Percentiles rank a stretch among this genome's conserved stretches.
phyloP scores from a whole-genome alignment of 2,888 invertebrate species.

The Orthonevra nobilis region DNA sequence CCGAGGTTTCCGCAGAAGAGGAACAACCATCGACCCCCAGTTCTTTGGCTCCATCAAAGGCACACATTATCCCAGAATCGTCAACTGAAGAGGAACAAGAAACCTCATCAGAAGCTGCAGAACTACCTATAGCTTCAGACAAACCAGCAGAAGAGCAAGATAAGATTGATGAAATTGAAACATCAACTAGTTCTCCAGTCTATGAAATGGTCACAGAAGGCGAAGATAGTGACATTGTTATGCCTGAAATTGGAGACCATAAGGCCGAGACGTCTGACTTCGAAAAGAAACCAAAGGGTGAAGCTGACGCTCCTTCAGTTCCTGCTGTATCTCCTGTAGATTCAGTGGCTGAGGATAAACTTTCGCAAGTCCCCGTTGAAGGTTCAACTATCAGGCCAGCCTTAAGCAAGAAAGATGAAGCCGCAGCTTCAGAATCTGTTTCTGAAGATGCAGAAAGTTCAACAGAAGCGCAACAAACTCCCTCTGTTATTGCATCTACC shows the following conservation, averaged over 20 bases:
- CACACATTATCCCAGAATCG: slow-evolving; percentile 19
- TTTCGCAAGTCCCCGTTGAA: no score
- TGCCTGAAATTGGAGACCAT: slow-evolving; percentile 54
- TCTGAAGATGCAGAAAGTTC: slow-evolving; percentile 30
- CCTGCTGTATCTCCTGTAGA: slow-evolving; percentile 16
- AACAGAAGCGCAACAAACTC: no score
- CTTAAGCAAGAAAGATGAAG: slow-evolving; percentile 19
- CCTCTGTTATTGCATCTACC: no score
- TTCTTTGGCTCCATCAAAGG: slow-evolving; percentile 58
- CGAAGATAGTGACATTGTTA: slow-evolving; percentile 12
- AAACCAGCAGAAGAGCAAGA: slow-evolving; percentile 61
- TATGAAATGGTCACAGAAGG: slow-evolving; percentile 52
- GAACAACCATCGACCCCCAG: slow-evolving; percentile 1
- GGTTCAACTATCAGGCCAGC: not conserved
- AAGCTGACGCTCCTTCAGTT: slow-evolving; percentile 31
- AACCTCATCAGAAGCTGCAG: slow-evolving; percentile 44
- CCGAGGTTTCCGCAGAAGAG: slow-evolving; percentile 9
- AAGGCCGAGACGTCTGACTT: slow-evolving; percentile 22
- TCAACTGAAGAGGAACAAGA: slow-evolving; percentile 22
- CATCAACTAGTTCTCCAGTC: slow-evolving; percentile 19
- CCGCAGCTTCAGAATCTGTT: slow-evolving; percentile 27
- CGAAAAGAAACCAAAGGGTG: slow-evolving; percentile 42
- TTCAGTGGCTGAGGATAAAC: not conserved
- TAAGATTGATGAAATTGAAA: slow-evolving; percentile 51
- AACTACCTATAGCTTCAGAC: slow-evolving; percentile 26